A percentile compares a stretch with the other conserved stretches of the same genome.
These are phyloP conservation scores for Sycophila texana DNA, from an alignment of 2,888 invertebrate genomes.

Conservation along the genomic window DNA sequence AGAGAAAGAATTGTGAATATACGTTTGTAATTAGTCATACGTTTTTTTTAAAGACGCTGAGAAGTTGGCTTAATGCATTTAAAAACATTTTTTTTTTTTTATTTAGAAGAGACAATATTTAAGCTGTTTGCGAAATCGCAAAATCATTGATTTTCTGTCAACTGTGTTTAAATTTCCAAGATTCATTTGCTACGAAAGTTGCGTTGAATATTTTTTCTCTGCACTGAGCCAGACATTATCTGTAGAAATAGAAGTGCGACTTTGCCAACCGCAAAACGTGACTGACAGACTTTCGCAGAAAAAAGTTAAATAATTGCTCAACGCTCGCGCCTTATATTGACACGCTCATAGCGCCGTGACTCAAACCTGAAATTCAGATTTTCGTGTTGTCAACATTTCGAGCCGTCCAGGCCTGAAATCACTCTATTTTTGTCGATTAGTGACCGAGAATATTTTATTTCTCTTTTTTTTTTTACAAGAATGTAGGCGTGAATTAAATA, in stretches of 20 bases:
- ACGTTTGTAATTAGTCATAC: too few species aligned
- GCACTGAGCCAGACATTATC: not conserved
- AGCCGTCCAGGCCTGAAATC: not conserved
- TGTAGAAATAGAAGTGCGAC: slow-evolving; percentile 25
- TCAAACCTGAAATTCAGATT: slow-evolving; percentile 24
- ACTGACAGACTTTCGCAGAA: slow-evolving; percentile 32
- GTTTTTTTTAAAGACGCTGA: too few species aligned
- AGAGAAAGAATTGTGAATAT: too few species aligned
- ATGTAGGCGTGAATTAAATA: not conserved
- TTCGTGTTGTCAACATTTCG: not conserved
- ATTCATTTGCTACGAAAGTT: slow-evolving; percentile 1
- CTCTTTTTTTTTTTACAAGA: not conserved
- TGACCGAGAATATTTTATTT: not conserved
- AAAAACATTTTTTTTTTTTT: too few species aligned
- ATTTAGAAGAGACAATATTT: too few species aligned
- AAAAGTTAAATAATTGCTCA: slow-evolving; percentile 27
- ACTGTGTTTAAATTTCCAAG: not conserved
- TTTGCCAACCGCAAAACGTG: slow-evolving; percentile 28
- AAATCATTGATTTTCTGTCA: not conserved
- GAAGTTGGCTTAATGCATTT: too few species aligned
- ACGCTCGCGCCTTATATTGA: slow-evolving; percentile 34
- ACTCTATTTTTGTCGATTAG: slow-evolving; percentile 21
- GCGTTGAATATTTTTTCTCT: slow-evolving; percentile 1
- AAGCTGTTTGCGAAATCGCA: not conserved
- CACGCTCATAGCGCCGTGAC: slow-evolving; percentile 2